Evolutionary conservation across 2,888 invertebrate species (phyloP), one percentile per base, ranked within the genome.

Genomic region (Erynnis tages): DNA sequence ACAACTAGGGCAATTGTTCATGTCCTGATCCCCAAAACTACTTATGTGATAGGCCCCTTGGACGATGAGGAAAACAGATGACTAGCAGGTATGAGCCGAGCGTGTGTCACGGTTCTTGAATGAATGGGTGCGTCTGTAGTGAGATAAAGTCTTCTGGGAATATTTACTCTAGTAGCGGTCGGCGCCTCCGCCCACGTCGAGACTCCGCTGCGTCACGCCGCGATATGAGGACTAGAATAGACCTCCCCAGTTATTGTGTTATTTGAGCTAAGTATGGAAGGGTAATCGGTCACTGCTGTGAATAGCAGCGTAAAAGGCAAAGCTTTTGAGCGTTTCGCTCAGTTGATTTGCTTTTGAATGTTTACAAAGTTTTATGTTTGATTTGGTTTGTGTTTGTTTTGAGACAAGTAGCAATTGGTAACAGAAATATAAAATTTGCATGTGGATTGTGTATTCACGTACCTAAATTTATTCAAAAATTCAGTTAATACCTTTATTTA

Each of bases 121-220:
- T 82, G 80, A 79, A 76, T 84, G 79, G 78, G 63, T 69, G 64
- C 63, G 75, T 71, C 63, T 66, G 63, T 67, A 66, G 65, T 69
- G 73, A 68, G 78, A 81, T 80, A 79, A 76, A 77, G 63, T 67
- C 67, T 82, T 83, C 84, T 76, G 62, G 69, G 79, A 81, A 83
- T 82, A 78, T 81, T 81, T 80, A 82, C 79, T 76, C 75, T 74
- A 72, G 69, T 74, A 72, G 69, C 60, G 66, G 57, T 64, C 67
- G 79, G 79, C 79, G 82, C 78, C 82, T 71, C 62, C 66, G 60
- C 68, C 77, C 74, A 83, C 82, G 67, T 10, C 35, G 50, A 43
- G 27, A 52, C 50, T 44, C 27, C 43, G 44, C 37, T 37, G 50
- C 44, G 52, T 44, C 52, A 52, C 44, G 23, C 34, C 27, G 16